Conservation (phyloP, 2,113 vertebrate genomes). For the Vulpes vulpes region DNA sequence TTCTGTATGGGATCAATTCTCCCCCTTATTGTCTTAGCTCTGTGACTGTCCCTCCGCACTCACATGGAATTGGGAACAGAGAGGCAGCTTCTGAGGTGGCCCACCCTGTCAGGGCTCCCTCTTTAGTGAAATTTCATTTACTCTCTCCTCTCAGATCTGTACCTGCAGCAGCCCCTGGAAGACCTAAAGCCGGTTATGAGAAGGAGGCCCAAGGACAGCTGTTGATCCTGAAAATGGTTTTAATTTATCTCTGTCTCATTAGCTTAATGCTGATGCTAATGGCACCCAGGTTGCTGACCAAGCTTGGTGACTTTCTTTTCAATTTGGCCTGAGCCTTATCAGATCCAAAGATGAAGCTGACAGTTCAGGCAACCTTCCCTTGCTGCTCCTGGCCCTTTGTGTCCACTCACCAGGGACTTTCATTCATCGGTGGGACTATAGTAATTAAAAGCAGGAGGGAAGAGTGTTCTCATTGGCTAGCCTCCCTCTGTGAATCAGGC, state of each 20-base stretch:
- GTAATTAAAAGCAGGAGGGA: constrained; percentile 74
- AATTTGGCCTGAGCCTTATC: constrained; percentile 51
- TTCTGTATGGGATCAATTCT: not conserved
- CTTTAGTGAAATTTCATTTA: constrained; percentile 28
- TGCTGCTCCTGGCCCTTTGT: constrained; percentile 74
- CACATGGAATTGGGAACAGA: not conserved
- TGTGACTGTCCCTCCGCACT: not conserved
- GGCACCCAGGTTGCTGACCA: constrained; percentile 69
- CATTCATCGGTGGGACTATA: constrained; percentile 71
- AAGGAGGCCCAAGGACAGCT: constrained; percentile 33
- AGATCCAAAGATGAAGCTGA: constrained; percentile 58
- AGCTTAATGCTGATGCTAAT: constrained; percentile 81
- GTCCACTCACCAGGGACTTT: constrained; percentile 66
- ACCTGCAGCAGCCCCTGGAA: constrained; percentile 49
- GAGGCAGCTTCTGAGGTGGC: not conserved
- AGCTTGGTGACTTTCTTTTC: constrained; percentile 54
- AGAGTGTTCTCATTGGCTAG: constrained; percentile 35
- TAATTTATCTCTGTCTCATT: constrained; percentile 87
- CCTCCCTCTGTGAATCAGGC: not conserved
- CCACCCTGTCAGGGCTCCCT: not conserved
- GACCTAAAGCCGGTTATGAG: constrained; percentile 55
- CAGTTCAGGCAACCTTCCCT: constrained; percentile 72
- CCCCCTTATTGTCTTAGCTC: not conserved
- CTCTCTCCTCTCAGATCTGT: not conserved
- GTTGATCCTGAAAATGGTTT: constrained; percentile 79